A percentile compares a stretch with the other conserved stretches of the same genome.
Evolutionary conservation across 2,797 vertebrate species (phyloP).

Genomic region (Glyptemys insculpta): DNA sequence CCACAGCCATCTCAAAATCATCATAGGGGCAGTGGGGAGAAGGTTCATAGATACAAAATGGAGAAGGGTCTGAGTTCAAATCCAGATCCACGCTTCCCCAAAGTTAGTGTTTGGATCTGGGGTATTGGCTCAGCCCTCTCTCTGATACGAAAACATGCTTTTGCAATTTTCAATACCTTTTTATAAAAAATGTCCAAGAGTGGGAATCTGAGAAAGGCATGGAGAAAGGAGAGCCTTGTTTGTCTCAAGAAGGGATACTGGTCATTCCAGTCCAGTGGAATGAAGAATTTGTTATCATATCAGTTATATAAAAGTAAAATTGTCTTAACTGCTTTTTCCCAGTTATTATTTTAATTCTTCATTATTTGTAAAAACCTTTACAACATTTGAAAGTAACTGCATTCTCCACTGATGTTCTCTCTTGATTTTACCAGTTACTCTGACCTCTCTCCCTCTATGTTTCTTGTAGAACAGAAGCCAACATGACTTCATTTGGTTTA

Average conservation of each 20-base stretch:
- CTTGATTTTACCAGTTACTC: neutral
- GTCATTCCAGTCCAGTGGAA: slow-evolving; percentile 13
- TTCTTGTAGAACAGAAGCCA: neutral
- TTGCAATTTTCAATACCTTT: neutral
- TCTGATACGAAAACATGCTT: fast-evolving
- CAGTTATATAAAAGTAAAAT: neutral
- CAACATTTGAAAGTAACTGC: neutral
- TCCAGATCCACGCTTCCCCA: neutral
- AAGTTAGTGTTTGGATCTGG: fast-evolving
- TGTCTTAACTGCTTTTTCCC: neutral
- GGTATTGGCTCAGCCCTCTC: neutral
- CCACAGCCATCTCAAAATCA: neutral
- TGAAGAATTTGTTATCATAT: neutral
- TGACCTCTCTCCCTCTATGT: neutral
- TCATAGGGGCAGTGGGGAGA: neutral
- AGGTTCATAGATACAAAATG: neutral
- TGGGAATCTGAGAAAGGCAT: neutral
- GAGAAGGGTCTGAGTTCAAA: neutral
- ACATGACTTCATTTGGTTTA: neutral
- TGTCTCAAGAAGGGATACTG: neutral
- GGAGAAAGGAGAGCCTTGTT: neutral
- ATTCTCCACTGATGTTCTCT: fast-evolving
- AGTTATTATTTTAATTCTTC: neutral
- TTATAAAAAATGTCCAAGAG: neutral
- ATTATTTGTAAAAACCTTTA: neutral